These are phyloP conservation scores for Seladonia tumulorum DNA, from an alignment of 2,888 invertebrate species.

Conservation along the genomic window DNA sequence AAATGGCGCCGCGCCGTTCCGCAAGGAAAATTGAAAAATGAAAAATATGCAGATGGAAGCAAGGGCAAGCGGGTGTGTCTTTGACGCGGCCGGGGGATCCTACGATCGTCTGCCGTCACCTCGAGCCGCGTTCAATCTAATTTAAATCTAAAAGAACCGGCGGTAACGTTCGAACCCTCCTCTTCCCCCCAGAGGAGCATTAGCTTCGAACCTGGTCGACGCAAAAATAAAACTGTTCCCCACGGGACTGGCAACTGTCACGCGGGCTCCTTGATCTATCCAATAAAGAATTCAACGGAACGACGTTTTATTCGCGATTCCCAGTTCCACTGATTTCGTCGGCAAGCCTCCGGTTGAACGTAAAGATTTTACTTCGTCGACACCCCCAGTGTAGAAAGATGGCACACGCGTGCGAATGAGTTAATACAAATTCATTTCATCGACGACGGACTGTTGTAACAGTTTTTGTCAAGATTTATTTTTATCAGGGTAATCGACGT, in stretches of 20 bases:
- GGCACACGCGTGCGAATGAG: no score
- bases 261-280: not conserved
- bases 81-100: constrained; percentile 43
- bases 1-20: not conserved
- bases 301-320: not conserved
- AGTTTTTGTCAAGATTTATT: no score
- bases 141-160: constrained; percentile 57
- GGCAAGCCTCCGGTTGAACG: not conserved
- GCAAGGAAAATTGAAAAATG: constrained; percentile 48
- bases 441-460: no score
- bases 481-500: no score
- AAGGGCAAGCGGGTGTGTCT: constrained; percentile 38
- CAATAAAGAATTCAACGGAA: not conserved
- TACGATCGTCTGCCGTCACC: constrained; percentile 1
- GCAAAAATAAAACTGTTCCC: constrained; percentile 36
- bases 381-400: no score
- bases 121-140: constrained; percentile 29
- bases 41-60: constrained; percentile 56
- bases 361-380: not conserved
- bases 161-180: not conserved
- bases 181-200: not conserved
- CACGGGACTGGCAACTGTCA: not conserved
- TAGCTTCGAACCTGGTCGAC: constrained; percentile 8
- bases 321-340: not conserved
- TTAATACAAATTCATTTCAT: no score